Conservation (phyloP, 2,888 invertebrate genomes). For the Andrena trimmerana region DNA sequence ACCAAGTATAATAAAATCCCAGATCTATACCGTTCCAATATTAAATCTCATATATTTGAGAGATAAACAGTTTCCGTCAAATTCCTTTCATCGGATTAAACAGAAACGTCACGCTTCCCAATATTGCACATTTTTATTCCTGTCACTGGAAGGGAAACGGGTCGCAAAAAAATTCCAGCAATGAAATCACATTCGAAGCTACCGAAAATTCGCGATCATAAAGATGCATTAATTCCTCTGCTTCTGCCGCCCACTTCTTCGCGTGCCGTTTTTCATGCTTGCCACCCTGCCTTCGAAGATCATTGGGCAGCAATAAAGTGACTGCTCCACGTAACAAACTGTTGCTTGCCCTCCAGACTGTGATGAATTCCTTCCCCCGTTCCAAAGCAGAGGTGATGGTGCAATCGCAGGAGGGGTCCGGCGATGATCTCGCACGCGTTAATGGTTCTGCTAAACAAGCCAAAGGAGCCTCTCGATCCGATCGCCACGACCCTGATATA, state of each 20-base stretch:
- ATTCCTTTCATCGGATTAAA: background rate
- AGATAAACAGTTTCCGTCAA: background rate
- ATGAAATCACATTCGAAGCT: too few relatives aligned
- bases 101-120: too few relatives aligned
- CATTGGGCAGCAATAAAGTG: background rate
- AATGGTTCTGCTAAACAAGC: slow-evolving; percentile 42
- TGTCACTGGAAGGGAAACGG: background rate
- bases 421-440: slow-evolving; percentile 32
- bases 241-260: too few relatives aligned
- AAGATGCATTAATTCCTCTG: too few relatives aligned
- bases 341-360: background rate
- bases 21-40: background rate
- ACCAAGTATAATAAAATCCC: too few relatives aligned
- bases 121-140: background rate
- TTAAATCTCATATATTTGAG: background rate
- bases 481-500: slow-evolving; percentile 50
- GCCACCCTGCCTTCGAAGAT: too few relatives aligned
- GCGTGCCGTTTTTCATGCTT: background rate
- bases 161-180: too few relatives aligned
- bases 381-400: slow-evolving; percentile 14
- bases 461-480: slow-evolving; percentile 38
- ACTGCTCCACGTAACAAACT: background rate
- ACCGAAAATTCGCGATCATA: too few relatives aligned
- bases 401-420: slow-evolving; percentile 26
- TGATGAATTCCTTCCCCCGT: slow-evolving; percentile 21